phyloP scores from a whole-genome alignment of 2,113 vertebrate species.

The Cheirogaleus medius region DNA sequence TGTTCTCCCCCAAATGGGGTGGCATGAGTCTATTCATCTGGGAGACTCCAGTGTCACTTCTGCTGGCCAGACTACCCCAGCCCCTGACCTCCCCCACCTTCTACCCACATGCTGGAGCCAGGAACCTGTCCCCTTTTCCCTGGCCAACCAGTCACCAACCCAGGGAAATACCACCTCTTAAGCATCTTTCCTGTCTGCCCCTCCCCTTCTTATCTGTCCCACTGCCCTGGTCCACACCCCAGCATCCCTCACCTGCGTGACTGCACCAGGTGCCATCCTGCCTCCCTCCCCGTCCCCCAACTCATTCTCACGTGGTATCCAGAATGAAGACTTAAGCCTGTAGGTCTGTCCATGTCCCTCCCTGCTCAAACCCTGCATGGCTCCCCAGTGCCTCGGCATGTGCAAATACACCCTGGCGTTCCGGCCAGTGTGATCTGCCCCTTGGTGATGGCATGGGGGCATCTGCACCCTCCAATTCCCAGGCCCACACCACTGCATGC shows the following conservation, averaged over 20 bases:
- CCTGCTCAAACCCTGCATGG: not conserved
- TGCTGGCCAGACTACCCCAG: not conserved
- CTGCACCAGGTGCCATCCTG: not conserved
- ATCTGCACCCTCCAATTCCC: not conserved
- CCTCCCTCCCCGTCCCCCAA: not conserved
- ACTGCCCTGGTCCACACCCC: not conserved
- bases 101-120: not conserved
- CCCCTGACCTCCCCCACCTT: not conserved
- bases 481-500: not conserved
- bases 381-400: not conserved
- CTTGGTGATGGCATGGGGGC: not conserved
- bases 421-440: not conserved
- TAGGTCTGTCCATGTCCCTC: not conserved
- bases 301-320: not conserved
- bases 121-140: not conserved
- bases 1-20: accelerated
- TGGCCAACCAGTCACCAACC: not conserved
- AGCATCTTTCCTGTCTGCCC: not conserved
- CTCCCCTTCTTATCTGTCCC: not conserved
- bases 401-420: not conserved
- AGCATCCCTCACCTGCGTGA: no score
- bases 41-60: not conserved
- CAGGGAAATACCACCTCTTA: not conserved
- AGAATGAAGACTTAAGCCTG: not conserved
- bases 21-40: not conserved